A percentile compares a stretch with the other conserved stretches of the same genome.
phyloP scores from a whole-genome alignment of 1,140 invertebrate genomes.

The Calephelis virginiensis region DNA sequence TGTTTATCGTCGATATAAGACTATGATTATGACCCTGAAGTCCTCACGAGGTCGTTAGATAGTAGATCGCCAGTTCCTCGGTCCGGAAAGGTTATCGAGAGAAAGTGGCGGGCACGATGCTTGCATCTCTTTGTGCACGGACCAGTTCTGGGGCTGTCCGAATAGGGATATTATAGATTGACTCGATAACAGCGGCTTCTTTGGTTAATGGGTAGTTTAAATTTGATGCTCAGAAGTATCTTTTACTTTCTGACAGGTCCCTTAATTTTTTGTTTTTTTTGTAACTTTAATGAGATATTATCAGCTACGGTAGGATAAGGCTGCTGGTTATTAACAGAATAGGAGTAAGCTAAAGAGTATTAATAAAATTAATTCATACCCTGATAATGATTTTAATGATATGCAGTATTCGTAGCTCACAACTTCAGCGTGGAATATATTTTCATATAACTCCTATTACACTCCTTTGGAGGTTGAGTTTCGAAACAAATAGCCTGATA shows the following conservation, averaged over 20 bases:
- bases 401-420: no score
- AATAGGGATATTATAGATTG: slow-evolving; percentile 27
- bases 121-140: slow-evolving; percentile 36
- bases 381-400: no score
- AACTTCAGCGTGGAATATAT: no score
- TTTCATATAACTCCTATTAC: no score
- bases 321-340: no score
- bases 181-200: slow-evolving; percentile 6
- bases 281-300: neutral
- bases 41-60: slow-evolving; percentile 33
- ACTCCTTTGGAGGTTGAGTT: no score
- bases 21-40: slow-evolving; percentile 23
- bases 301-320: no score
- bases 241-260: slow-evolving; percentile 1
- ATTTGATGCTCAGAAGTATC: neutral
- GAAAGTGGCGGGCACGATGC: slow-evolving; percentile 37
- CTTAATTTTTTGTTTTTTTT: slow-evolving; percentile 1
- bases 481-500: no score
- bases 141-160: slow-evolving; percentile 34
- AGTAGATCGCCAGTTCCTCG: slow-evolving; percentile 30
- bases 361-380: no score
- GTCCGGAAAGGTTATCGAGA: slow-evolving; percentile 39
- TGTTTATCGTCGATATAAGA: neutral
- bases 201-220: slow-evolving; percentile 6
- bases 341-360: no score